Evolutionary conservation across 2,888 invertebrate genomes (phyloP).

Genomic region (Pimpla rufipes): DNA sequence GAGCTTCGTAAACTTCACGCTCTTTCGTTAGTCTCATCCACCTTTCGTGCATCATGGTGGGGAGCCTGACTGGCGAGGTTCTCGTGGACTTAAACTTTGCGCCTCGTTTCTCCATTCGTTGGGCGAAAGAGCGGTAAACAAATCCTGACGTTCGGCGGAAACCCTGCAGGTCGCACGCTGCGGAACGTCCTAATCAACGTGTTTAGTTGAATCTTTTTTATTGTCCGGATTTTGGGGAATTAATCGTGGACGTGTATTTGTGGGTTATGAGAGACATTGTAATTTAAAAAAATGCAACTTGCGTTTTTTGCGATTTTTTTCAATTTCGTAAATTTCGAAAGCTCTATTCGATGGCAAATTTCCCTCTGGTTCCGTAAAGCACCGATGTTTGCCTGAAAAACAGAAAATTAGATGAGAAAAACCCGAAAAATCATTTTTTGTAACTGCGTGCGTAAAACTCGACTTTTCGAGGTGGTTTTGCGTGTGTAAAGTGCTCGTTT

Average conservation of each 20-base stretch:
- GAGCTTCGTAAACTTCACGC: conserved; percentile 52
- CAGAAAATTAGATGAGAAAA: too few relatives aligned
- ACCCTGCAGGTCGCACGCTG: neutral
- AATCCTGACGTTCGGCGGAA: too few relatives aligned
- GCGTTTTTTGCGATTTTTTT: too few relatives aligned
- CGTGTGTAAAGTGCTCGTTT: too few relatives aligned
- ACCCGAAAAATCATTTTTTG: too few relatives aligned
- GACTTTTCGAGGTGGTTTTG: too few relatives aligned
- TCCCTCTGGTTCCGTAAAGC: too few relatives aligned
- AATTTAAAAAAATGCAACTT: neutral
- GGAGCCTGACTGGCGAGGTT: conserved; percentile 18
- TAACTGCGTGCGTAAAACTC: too few relatives aligned
- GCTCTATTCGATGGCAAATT: too few relatives aligned
- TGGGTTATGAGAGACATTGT: too few relatives aligned
- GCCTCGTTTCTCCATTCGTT: conserved; percentile 50
- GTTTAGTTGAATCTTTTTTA: neutral
- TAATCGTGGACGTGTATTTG: neutral
- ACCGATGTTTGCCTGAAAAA: too few relatives aligned
- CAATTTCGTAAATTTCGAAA: too few relatives aligned
- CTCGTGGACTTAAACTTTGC: conserved; percentile 58
- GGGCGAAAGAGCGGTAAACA: conserved; percentile 25
- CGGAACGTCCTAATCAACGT: neutral
- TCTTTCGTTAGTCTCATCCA: conserved; percentile 46
- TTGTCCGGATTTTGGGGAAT: neutral
- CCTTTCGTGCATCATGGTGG: conserved; percentile 16